Conservation (phyloP, 64 coral and sea anemone genomes). For the Anthopleura sola region DNA sequence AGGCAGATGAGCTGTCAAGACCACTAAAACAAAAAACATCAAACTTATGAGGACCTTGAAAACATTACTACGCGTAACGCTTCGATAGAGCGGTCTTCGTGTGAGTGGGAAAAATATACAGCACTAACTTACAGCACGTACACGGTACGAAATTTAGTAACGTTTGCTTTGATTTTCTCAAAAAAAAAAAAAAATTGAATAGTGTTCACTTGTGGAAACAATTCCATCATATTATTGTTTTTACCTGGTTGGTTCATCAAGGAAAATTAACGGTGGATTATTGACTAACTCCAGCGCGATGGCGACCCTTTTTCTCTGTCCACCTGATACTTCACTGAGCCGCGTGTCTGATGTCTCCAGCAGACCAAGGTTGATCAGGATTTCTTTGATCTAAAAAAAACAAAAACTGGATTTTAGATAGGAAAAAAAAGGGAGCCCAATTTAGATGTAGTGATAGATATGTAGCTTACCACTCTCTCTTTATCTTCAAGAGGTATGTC, state of each 20-base stretch:
- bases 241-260: conserved; percentile 96
- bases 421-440: no score
- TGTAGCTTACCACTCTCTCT: conserved; percentile 59
- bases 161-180: no score
- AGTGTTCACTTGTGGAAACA: no score
- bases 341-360: conserved; percentile 66
- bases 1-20: conserved; percentile 91
- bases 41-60: neutral
- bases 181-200: no score
- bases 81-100: no score
- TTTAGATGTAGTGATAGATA: neutral
- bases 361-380: conserved; percentile 88
- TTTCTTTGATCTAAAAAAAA: conserved; percentile 71
- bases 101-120: no score
- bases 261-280: conserved; percentile 92
- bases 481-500: conserved; percentile 72
- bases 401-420: neutral
- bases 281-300: conserved; percentile 96
- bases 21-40: conserved; percentile 49
- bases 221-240: no score
- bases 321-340: conserved; percentile 90
- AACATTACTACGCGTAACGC: no score
- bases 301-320: conserved; percentile 88
- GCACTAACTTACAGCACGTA: no score
- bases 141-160: neutral